Base-by-base conservation (phyloP, 2,113 vertebrate species). In the Amphiprion ocellaris region DNA sequence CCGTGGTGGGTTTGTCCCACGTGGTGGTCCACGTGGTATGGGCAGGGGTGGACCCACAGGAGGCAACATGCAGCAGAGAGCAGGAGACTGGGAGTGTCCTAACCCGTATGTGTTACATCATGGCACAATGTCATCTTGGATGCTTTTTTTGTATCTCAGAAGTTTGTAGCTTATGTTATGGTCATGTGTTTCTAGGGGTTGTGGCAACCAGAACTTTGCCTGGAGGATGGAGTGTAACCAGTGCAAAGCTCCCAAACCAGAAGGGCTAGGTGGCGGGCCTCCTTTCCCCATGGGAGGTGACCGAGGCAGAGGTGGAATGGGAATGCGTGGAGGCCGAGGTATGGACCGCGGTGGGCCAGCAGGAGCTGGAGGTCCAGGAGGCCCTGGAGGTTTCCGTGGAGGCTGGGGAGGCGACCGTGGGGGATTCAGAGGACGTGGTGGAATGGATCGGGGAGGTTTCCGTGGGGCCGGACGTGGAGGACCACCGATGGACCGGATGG, bases 181-280 rank as follows among this genome's bases (percentile, higher is more conserved):
- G 1, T 69, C 9, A 3, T 78, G 4, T 64, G 0, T 1, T 74
- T 37, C 0, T 79, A 99, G 98, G 88, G 97, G 97, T 5, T 99
- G 98, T 71, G 97, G 97, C 37, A 99, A 99, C 95, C 97, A 99
- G 92, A 99, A 99, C 92, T 99, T 99, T 50, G 97, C 98, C 55
- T 99, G 98, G 98, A 95, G 98, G 90, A 99, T 97, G 28, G 98
- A 99, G 82, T 99, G 98, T 86, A 99, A 99, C 93, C 98, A 99
- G 91, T 99, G 98, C 94, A 99, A 99, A 93, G 97, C 98, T 21
- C 98, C 98, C 0, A 99, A 97, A 88, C 97, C 98, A 0, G 98
- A 99, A 71, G 98, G 97, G 33, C 94, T 99, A 3, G 91, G 93
- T 14, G 96, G 97, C 14, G 97, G 97, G 0, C 97, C 97, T 2